A percentile compares a stretch with the other conserved stretches of the same genome.
phyloP scores from a whole-genome alignment of 2,797 vertebrate species.

The Schizopygopsis malacanthus region DNA sequence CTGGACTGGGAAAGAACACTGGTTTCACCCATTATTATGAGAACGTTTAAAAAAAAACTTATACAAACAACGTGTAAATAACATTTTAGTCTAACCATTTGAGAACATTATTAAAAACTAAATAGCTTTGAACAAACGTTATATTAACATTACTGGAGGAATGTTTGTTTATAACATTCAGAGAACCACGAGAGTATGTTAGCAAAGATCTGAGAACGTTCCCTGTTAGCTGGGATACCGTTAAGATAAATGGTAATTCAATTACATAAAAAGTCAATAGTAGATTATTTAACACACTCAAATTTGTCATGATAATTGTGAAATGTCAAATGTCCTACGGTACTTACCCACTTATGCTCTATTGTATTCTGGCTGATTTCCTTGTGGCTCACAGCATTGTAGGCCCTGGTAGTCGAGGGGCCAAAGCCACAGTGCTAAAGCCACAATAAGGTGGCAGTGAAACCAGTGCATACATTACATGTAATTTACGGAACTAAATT shows the following conservation, averaged over 20 bases:
- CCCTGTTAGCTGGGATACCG: background rate
- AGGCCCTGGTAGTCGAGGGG: conserved; percentile 67
- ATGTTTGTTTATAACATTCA: too few relatives aligned
- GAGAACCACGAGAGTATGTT: too few relatives aligned
- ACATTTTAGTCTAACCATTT: too few relatives aligned
- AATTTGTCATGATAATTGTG: background rate
- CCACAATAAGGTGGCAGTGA: conserved; percentile 63
- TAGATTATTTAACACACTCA: conserved; percentile 1
- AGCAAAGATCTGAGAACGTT: too few relatives aligned
- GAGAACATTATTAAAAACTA: too few relatives aligned
- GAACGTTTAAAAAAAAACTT: too few relatives aligned
- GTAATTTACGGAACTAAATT: conserved; percentile 50
- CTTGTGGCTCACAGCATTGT: conserved; percentile 74
- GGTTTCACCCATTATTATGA: too few relatives aligned
- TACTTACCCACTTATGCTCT: conserved; percentile 75
- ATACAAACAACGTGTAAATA: too few relatives aligned
- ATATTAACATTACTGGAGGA: too few relatives aligned
- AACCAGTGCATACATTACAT: conserved; percentile 52
- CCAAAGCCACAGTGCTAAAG: conserved; percentile 60
- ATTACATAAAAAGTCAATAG: background rate
- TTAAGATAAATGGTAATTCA: background rate
- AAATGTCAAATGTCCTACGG: conserved; percentile 59
- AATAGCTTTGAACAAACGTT: too few relatives aligned
- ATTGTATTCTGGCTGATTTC: conserved; percentile 66
- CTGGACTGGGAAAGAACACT: too few relatives aligned